These are phyloP conservation scores for Leucoma salicis DNA, from an alignment of 2,888 invertebrate species.

Conservation along the genomic window DNA sequence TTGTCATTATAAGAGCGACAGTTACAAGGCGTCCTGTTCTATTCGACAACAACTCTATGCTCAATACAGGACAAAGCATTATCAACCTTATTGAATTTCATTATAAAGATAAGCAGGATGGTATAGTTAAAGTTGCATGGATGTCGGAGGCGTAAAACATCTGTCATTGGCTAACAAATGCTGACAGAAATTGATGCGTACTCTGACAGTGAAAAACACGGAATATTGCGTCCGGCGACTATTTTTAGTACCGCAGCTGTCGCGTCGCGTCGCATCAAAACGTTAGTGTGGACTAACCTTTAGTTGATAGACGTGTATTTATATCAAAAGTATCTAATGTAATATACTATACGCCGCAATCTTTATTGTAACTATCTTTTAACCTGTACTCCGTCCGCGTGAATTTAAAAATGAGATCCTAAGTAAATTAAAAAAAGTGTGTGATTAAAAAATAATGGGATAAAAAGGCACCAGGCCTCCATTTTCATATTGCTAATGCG, in stretches of 20 bases:
- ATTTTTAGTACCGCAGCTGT: constrained; percentile 75
- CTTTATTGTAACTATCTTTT: too few relatives aligned
- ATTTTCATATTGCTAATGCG: too few relatives aligned
- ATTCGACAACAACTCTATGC: constrained; percentile 31
- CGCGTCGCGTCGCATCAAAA: constrained; percentile 60
- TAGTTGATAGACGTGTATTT: constrained; percentile 35
- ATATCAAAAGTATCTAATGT: constrained; percentile 23
- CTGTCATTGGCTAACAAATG: constrained; percentile 79
- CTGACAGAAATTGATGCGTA: constrained; percentile 77
- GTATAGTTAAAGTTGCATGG: constrained; percentile 24
- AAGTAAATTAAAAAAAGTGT: too few relatives aligned
- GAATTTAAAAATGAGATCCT: too few relatives aligned
- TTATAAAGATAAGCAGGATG: constrained; percentile 23
- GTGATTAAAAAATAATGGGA: too few relatives aligned
- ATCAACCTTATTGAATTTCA: constrained; percentile 29
- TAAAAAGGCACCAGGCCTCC: too few relatives aligned
- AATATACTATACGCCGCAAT: background rate
- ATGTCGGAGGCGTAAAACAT: constrained; percentile 67
- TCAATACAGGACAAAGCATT: constrained; percentile 19
- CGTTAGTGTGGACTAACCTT: constrained; percentile 47
- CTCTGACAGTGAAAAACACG: constrained; percentile 80
- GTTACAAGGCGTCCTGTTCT: constrained; percentile 55
- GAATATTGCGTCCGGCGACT: constrained; percentile 67
- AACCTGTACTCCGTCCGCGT: too few relatives aligned
- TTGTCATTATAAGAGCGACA: constrained; percentile 69